Evolutionary conservation across 2,113 vertebrate species (phyloP), one percentile per base, ranked within the genome.

Genomic region (Progne subis): DNA sequence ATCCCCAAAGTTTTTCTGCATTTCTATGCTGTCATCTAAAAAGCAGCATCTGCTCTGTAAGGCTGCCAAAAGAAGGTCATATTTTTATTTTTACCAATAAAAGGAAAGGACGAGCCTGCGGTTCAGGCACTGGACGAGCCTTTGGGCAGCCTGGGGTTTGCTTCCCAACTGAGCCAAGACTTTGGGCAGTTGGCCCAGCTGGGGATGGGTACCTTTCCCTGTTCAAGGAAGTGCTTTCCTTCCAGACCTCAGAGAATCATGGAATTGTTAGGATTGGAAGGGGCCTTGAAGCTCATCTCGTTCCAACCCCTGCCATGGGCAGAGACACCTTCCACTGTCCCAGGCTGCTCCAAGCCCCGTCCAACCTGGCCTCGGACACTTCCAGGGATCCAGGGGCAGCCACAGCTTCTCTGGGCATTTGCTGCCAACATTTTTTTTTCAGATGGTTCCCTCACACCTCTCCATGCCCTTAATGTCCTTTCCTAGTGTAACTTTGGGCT

Each of bases 81-180:
- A 96, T 97, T 98, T 98, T 98, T 97, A 97, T 97, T 98, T 97
- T 97, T 97, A 97, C 97, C 96, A 97, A 92, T 97, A 85, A 97
- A 97, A 95, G 92, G 61, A 86, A 96, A 94, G 94, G 94, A 95
- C 17, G 3, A 92, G 93, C 37, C 72, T 81, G 90, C 0, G 16
- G 79, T 93, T 96, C 90, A 96, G 77, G 95, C 86, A 61, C 86
- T 92, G 88, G 82, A 75, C 0, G 28, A 94, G 80, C 77, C 81
- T 94, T 91, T 2, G 18, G 89, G 84, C 41, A 9, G 89, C 77
- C 39, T 5, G 2, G 92, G 79, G 88, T 92, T 96, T 15, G 15
- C 80, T 93, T 96, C 93, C 85, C 57, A 4, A 0, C 6, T 88
- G 14, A 17, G 52, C 88, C 24, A 3, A 1, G 3, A 32, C 29